These are phyloP conservation scores for Alouatta palliata DNA, from an alignment of 2,113 vertebrate genomes.

Conservation along the genomic window DNA sequence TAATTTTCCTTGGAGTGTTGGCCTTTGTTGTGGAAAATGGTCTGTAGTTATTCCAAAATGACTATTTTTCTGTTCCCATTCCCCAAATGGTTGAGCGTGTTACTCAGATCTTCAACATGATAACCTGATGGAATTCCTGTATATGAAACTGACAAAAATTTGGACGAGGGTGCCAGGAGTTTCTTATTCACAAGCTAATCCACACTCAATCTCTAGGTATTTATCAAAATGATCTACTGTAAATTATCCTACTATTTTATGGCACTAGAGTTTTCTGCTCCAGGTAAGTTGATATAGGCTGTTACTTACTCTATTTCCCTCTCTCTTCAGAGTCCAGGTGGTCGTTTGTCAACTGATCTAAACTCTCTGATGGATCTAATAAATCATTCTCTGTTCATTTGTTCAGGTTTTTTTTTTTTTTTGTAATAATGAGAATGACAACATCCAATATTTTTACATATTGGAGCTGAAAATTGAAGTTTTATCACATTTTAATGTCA, in stretches of 20 bases:
- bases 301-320: not conserved
- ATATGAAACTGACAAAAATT: not conserved
- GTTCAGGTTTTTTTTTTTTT: not conserved
- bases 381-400: not conserved
- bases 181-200: not conserved
- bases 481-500: not conserved
- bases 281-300: not conserved
- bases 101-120: not conserved
- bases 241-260: not conserved
- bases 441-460: not conserved
- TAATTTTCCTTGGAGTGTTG: not conserved
- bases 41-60: not conserved
- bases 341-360: not conserved
- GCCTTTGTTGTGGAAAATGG: not conserved
- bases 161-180: not conserved
- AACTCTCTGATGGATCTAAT: not conserved
- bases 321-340: not conserved
- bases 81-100: not conserved
- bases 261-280: not conserved
- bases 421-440: not conserved
- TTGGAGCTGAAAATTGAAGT: not conserved
- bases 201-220: not conserved
- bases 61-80: not conserved
- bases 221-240: not conserved
- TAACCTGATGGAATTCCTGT: not conserved